These are phyloP conservation scores for Callinectes sapidus DNA, from an alignment of 2,888 invertebrate genomes.

Conservation along the genomic window DNA sequence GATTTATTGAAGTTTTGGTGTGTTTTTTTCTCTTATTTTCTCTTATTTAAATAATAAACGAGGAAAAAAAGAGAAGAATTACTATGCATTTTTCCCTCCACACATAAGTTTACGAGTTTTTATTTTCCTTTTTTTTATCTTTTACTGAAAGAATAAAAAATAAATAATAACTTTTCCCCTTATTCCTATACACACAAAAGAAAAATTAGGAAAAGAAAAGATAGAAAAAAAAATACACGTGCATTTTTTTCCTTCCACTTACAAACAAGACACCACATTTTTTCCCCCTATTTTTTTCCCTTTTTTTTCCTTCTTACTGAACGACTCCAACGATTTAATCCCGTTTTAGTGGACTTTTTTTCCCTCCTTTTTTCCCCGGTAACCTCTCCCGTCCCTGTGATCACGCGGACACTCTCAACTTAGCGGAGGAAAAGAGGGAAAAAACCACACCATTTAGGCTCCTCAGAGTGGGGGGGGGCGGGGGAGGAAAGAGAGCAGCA, in stretches of 20 bases:
- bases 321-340: constrained; percentile 13
- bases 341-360: not conserved
- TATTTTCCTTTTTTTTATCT: not conserved
- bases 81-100: too few relatives aligned
- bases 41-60: too few relatives aligned
- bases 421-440: not conserved
- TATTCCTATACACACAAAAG: not conserved
- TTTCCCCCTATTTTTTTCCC: too few relatives aligned
- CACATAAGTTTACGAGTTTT: too few relatives aligned
- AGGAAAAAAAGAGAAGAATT: too few relatives aligned
- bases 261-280: not conserved
- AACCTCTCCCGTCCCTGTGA: not conserved
- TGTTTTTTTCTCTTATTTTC: too few relatives aligned
- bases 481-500: not conserved
- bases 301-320: not conserved
- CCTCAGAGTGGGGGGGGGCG: not conserved
- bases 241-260: not conserved
- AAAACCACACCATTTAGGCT: not conserved
- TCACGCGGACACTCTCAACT: not conserved
- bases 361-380: not conserved
- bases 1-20: too few relatives aligned
- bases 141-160: too few relatives aligned
- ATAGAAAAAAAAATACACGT: not conserved
- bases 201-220: not conserved
- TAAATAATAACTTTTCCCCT: not conserved